These are phyloP conservation scores for Heliconius charithonia DNA, from an alignment of 2,888 invertebrate genomes.

Conservation along the genomic window DNA sequence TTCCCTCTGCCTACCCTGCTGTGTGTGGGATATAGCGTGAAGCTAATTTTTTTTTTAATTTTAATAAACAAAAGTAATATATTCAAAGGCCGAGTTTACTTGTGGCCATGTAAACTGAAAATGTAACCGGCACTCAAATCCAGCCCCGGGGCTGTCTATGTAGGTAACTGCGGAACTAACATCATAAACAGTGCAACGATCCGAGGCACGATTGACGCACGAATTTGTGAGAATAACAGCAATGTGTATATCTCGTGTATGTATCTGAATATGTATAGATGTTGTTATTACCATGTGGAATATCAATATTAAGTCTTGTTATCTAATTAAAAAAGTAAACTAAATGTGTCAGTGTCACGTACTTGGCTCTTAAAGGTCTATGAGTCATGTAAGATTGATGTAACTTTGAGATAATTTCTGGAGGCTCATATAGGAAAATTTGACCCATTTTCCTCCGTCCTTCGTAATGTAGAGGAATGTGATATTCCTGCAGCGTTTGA, in stretches of 20 bases:
- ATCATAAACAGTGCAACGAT: not conserved
- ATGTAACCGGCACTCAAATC: not conserved
- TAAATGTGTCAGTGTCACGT: too few relatives aligned
- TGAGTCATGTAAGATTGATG: too few relatives aligned
- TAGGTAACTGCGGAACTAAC: not conserved
- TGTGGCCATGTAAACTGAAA: not conserved
- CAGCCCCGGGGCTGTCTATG: not conserved
- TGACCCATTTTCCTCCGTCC: fast-evolving
- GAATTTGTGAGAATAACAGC: not conserved
- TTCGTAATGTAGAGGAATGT: too few relatives aligned
- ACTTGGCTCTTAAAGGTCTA: too few relatives aligned
- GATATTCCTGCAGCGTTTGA: too few relatives aligned
- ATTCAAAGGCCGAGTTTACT: not conserved
- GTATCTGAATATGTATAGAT: not conserved
- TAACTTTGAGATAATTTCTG: too few relatives aligned
- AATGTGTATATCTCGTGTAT: not conserved
- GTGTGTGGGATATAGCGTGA: too few relatives aligned
- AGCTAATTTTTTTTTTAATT: too few relatives aligned
- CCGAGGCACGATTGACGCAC: not conserved
- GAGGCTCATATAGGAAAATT: too few relatives aligned
- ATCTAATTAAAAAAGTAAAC: too few relatives aligned
- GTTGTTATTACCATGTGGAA: not conserved
- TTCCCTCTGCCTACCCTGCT: too few relatives aligned
- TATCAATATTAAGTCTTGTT: not conserved
- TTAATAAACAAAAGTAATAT: not conserved